Conservation (phyloP, 2,888 invertebrate genomes). For the Eurytoma adleriae region DNA sequence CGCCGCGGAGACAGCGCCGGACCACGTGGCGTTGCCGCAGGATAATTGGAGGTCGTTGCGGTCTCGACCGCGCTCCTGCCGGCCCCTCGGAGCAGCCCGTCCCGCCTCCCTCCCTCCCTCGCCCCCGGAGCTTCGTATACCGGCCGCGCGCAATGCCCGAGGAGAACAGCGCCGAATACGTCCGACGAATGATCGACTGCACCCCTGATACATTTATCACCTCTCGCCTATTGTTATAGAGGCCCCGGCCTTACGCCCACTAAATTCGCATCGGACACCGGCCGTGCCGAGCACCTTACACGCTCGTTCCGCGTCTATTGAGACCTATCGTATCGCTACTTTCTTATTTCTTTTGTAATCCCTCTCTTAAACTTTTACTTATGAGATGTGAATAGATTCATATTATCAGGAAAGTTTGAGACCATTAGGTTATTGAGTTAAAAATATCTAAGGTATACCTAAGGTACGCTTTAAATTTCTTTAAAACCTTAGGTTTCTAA, state of each 20-base stretch:
- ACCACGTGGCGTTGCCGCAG: slow-evolving; percentile 68
- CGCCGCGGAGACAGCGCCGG: slow-evolving; percentile 46
- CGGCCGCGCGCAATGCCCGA: neutral
- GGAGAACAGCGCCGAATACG: slow-evolving; percentile 54
- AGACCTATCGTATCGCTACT: too few relatives aligned
- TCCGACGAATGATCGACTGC: slow-evolving; percentile 58
- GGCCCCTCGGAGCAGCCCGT: slow-evolving; percentile 51
- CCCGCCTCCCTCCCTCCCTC: slow-evolving; percentile 52
- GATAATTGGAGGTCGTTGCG: slow-evolving; percentile 72
- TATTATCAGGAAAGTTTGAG: too few relatives aligned
- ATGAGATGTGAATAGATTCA: too few relatives aligned
- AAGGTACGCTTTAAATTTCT: too few relatives aligned
- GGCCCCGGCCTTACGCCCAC: slow-evolving; percentile 2
- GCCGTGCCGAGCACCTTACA: neutral
- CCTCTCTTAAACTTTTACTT: too few relatives aligned
- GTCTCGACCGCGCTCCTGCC: slow-evolving; percentile 30
- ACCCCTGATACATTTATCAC: slow-evolving; percentile 47
- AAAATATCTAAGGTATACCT: too few relatives aligned
- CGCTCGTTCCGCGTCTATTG: neutral
- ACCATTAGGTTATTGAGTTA: too few relatives aligned
- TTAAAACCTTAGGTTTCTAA: too few relatives aligned
- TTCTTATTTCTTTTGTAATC: too few relatives aligned
- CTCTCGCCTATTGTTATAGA: slow-evolving; percentile 23
- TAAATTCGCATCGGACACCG: slow-evolving; percentile 5
- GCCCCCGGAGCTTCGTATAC: neutral